Conservation (phyloP, 2,113 vertebrate species). For the Antechinus stuartii region DNA sequence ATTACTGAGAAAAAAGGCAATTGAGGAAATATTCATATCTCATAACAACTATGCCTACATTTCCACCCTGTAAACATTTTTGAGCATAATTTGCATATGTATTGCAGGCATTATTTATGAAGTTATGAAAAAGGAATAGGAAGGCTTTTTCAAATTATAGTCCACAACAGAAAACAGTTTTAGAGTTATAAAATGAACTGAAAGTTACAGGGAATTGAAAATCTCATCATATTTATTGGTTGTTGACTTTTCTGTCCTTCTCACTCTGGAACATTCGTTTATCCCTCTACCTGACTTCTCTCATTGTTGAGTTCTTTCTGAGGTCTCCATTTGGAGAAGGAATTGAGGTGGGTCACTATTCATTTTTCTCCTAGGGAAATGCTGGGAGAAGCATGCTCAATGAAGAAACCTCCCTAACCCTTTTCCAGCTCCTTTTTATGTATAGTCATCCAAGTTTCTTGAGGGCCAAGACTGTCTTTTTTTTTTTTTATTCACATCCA, state of each 20-base stretch:
- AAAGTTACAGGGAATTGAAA: not conserved
- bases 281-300: not conserved
- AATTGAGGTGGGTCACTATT: not conserved
- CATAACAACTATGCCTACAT: not conserved
- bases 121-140: not conserved
- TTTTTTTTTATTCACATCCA: not conserved
- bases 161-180: not conserved
- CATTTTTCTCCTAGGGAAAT: not conserved
- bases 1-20: not conserved
- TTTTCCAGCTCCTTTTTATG: not conserved
- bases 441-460: not conserved
- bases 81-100: not conserved
- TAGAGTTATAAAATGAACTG: not conserved
- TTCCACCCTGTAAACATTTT: not conserved
- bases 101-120: not conserved
- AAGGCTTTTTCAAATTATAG: not conserved
- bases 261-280: not conserved
- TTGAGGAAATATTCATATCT: not conserved
- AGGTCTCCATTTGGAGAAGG: not conserved
- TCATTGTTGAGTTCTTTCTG: not conserved
- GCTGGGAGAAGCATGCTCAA: not conserved
- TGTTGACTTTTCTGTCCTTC: not conserved
- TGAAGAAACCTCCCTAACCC: not conserved
- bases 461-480: not conserved
- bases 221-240: not conserved